Evolutionary conservation across 23 tunicate genomes (phyloP).

Genomic region (Ascidia mentula): DNA sequence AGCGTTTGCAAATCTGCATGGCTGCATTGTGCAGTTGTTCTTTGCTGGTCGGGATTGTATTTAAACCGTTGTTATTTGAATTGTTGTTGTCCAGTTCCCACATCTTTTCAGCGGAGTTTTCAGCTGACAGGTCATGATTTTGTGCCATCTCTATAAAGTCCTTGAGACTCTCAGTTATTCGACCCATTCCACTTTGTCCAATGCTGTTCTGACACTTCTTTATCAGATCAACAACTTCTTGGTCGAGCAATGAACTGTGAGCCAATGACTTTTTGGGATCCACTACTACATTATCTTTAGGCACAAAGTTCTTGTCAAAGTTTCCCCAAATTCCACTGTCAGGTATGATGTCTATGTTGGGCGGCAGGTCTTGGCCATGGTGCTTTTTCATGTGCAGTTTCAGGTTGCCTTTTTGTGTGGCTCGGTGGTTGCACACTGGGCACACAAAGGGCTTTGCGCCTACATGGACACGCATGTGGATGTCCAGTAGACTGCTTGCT

Average conservation of each 20-base stretch:
- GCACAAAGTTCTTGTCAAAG: conserved; percentile 12
- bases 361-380: conserved; percentile 77
- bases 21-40: background rate
- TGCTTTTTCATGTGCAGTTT: conserved; percentile 96
- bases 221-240: conserved; percentile 75
- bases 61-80: conserved; percentile 34
- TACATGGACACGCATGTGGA: conserved; percentile 94
- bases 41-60: background rate
- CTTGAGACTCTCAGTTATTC: conserved; percentile 79
- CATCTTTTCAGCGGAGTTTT: background rate
- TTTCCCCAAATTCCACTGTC: conserved; percentile 96
- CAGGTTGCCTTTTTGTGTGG: conserved; percentile 90
- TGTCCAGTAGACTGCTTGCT: conserved; percentile 78
- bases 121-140: background rate
- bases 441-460: conserved; percentile 94
- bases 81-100: conserved; percentile 24
- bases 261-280: conserved; percentile 40
- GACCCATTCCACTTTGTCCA: conserved; percentile 74
- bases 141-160: conserved; percentile 83
- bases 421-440: conserved; percentile 82
- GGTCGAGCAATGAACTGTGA: conserved; percentile 78
- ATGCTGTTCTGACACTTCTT: conserved; percentile 77
- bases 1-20: conserved; percentile 15
- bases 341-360: conserved; percentile 77
- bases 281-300: background rate